phyloP scores from a whole-genome alignment of 1,140 invertebrate species.

The Formica selysi region DNA sequence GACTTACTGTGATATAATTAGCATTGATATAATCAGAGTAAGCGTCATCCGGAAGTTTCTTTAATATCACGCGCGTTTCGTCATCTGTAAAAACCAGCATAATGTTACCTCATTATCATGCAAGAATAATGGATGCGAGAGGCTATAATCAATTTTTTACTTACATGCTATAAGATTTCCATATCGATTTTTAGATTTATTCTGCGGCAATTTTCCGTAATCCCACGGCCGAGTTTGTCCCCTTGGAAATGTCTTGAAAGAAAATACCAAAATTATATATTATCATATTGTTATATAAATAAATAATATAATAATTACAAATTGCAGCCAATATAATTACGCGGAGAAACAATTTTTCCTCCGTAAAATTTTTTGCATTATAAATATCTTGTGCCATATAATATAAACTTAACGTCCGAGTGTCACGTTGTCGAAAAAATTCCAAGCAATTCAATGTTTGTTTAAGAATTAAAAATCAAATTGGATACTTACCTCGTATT shows the following conservation, averaged over 20 bases:
- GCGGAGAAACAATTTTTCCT: no score
- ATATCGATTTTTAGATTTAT: slow-evolving; percentile 92
- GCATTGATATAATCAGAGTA: slow-evolving; percentile 98
- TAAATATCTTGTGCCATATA: no score
- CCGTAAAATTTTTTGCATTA: no score
- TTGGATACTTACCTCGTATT: slow-evolving; percentile 72
- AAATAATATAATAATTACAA: not conserved
- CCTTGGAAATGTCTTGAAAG: slow-evolving; percentile 72
- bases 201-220: slow-evolving; percentile 83
- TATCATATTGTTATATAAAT: not conserved
- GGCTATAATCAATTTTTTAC: slow-evolving; percentile 61
- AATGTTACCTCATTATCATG: not conserved
- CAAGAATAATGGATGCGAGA: not conserved
- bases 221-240: slow-evolving; percentile 77
- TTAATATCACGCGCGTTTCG: slow-evolving; percentile 90
- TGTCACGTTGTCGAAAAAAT: not conserved
- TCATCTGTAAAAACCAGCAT: slow-evolving; percentile 85
- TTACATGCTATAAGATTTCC: slow-evolving; percentile 91
- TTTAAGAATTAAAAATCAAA: not conserved
- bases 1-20: slow-evolving; percentile 93
- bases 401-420: not conserved
- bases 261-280: not conserved
- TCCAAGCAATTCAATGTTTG: not conserved
- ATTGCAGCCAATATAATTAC: not conserved
- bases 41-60: slow-evolving; percentile 87